A percentile compares a stretch with the other conserved stretches of the same genome.
phyloP scores from a whole-genome alignment of 2,888 invertebrate species.

The Antheraea yamamai region DNA sequence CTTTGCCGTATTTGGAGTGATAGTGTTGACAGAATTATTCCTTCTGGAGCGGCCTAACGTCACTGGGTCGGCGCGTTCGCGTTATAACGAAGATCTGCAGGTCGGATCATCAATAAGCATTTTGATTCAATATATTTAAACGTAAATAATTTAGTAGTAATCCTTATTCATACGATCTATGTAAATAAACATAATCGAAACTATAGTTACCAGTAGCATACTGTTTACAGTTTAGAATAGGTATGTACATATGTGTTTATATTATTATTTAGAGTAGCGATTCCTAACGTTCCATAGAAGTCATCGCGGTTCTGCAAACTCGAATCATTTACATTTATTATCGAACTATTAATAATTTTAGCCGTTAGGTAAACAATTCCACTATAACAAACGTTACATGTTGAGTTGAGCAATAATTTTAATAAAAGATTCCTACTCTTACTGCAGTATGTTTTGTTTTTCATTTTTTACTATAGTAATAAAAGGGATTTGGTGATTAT shows the following conservation, averaged over 20 bases:
- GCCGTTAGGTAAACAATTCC: no score
- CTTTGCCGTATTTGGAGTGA: slow-evolving; percentile 93
- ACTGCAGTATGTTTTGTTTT: no score
- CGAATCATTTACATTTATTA: no score
- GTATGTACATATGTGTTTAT: neutral
- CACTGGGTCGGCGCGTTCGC: slow-evolving; percentile 76
- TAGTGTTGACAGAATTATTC: slow-evolving; percentile 92
- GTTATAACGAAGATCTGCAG: slow-evolving; percentile 88
- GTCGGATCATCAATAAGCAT: slow-evolving; percentile 49
- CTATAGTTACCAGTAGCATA: slow-evolving; percentile 6
- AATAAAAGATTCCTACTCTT: no score
- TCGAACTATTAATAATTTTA: no score
- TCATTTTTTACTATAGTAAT: no score
- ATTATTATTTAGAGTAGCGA: neutral
- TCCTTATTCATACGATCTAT: neutral
- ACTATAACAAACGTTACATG: no score
- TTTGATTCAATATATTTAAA: slow-evolving; percentile 23
- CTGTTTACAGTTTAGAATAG: slow-evolving; percentile 15
- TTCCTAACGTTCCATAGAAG: no score
- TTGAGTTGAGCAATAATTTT: no score
- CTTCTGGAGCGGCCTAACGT: slow-evolving; percentile 79
- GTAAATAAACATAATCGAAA: neutral
- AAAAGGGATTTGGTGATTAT: no score
- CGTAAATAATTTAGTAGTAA: neutral
- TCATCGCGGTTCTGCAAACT: no score